Percentiles rank a stretch among this genome's conserved stretches.
These are phyloP conservation scores for Pentalonia nigronervosa DNA, from an alignment of 1,140 invertebrate species.

Conservation along the genomic window DNA sequence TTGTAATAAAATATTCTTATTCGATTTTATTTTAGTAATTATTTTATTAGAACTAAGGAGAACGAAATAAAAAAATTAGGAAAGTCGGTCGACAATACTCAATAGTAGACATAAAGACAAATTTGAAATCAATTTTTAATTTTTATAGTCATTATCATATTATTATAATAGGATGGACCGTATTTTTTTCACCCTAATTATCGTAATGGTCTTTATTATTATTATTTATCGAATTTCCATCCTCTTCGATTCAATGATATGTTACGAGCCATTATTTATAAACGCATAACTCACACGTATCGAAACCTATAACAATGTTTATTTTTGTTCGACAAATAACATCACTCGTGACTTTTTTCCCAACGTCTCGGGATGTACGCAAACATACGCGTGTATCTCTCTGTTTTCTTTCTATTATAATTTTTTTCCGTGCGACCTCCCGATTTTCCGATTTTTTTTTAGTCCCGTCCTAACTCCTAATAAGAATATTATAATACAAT, in stretches of 20 bases:
- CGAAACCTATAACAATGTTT: neutral
- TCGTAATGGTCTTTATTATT: neutral
- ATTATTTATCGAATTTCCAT: neutral
- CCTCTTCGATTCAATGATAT: neutral
- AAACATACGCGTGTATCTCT: neutral
- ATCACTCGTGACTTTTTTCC: neutral
- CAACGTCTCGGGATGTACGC: neutral
- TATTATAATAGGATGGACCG: neutral
- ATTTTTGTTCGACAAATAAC: constrained; percentile 4
- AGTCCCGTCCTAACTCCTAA: no score
- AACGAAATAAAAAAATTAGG: neutral
- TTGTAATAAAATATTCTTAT: neutral
- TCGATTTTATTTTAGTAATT: neutral
- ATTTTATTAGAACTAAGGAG: neutral
- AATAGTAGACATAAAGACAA: no score
- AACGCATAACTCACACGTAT: neutral
- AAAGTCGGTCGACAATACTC: neutral
- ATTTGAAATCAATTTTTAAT: no score
- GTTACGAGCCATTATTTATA: neutral
- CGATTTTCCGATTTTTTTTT: neutral
- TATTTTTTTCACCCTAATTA: neutral
- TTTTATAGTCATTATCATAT: no score
- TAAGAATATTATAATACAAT: no score
- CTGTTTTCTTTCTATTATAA: neutral
- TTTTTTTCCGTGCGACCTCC: neutral